Evolutionary conservation across 2,888 invertebrate species (phyloP).

Genomic region (Agriotes lineatus): DNA sequence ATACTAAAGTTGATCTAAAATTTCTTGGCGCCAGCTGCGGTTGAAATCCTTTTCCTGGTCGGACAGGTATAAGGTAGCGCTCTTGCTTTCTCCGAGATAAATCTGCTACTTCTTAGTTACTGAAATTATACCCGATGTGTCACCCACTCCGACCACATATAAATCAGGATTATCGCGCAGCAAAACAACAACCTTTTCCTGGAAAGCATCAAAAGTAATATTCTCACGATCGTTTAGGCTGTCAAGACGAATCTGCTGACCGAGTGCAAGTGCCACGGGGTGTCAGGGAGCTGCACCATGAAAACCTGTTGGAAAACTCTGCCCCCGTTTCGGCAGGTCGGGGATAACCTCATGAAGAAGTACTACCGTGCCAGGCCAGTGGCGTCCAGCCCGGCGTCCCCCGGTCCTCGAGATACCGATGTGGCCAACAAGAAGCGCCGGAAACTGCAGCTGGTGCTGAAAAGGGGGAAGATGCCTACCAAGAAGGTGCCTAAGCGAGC

Average conservation of each 20-base stretch:
- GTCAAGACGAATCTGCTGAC: slow-evolving; percentile 80
- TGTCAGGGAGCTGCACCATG: slow-evolving; percentile 95
- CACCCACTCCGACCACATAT: slow-evolving; percentile 13
- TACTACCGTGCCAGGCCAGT: slow-evolving; percentile 85
- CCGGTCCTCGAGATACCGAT: slow-evolving; percentile 64
- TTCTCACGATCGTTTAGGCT: slow-evolving; percentile 67
- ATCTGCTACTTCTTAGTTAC: not conserved
- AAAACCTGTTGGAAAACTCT: slow-evolving; percentile 97
- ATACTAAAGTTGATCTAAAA: no score
- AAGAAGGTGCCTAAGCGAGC: slow-evolving; percentile 77
- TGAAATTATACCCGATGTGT: slow-evolving; percentile 21
- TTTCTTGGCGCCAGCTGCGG: slow-evolving; percentile 1
- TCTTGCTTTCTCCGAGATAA: slow-evolving; percentile 10
- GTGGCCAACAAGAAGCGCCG: slow-evolving; percentile 59
- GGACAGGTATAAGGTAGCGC: slow-evolving; percentile 11
- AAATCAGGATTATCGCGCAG: not conserved
- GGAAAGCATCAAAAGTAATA: not conserved
- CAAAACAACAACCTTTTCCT: not conserved
- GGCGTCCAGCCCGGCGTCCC: slow-evolving; percentile 69
- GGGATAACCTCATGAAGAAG: slow-evolving; percentile 85
- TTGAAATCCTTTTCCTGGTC: slow-evolving; percentile 16
- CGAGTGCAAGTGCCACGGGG: slow-evolving; percentile 98
- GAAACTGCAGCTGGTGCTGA: slow-evolving; percentile 73
- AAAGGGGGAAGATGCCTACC: slow-evolving; percentile 68
- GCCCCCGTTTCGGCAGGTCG: slow-evolving; percentile 87